Evolutionary conservation across 2,888 invertebrate species (phyloP), one percentile per base, ranked within the genome.

Genomic region (Caenorhabditis japonica): DNA sequence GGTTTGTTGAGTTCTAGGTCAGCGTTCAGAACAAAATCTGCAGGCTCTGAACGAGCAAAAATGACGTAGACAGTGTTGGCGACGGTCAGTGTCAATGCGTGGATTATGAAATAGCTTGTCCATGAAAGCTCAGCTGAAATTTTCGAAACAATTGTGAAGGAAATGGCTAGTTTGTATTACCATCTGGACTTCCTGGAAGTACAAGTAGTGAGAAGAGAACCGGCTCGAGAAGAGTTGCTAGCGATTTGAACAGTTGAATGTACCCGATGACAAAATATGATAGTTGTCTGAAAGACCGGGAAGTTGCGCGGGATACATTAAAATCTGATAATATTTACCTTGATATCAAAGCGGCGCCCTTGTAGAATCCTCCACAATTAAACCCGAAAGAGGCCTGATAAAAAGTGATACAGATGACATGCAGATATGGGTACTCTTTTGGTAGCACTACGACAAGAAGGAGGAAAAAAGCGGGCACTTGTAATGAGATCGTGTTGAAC

Each of bases 201-300:
- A 75, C 70, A 46, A 70, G 56, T 12, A 70, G 47, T 23, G 61
- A 64, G 53, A 76, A 78, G 2, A 76, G 53, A 38, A 76, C 62
- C 25, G 77, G 77, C 43, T 78, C 77, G 38, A 75, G 52, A 13
- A 78, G 75, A 21, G 66, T 62, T 15, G 77, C 75, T 46, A 78
- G 53, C 23, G 77, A 75, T 59, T 78, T 78, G 75, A 78, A 78
- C 51, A 78, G 38, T 52, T 78, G 77, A 38, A 78, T 66, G 43
- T 75, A 71, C 53, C 77, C 75, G 64, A 78, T 78, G 13, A 78
- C 77, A 52, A 75, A 38, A 49, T 75, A 62, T 15, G 77, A 75
- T 55, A 75, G 73, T 58, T 73, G 77, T 34, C 77, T 78, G 64
- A 17, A 75, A 59, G 12, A 8, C n/a, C 15, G 15, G 2, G 8